A percentile compares a stretch with the other conserved stretches of the same genome.
Conservation (phyloP, 2,113 vertebrate genomes). For the Lipophrys pholis region DNA sequence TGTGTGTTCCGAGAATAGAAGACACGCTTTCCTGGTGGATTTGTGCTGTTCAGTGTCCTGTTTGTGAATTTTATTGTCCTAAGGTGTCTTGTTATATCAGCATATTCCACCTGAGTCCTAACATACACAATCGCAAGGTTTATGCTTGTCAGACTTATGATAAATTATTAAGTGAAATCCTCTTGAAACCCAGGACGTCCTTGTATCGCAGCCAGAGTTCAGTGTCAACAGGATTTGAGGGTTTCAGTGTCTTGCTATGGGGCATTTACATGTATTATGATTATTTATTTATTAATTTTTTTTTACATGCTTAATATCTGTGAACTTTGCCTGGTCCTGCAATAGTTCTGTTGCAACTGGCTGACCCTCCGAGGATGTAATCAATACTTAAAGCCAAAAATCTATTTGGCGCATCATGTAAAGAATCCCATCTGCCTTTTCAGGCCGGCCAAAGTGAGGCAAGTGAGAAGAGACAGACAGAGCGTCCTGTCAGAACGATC, state of each 20-base stretch:
- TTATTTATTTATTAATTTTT: slow-evolving; percentile 10
- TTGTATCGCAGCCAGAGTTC: background rate
- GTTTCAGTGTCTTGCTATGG: background rate
- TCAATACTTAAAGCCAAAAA: slow-evolving; percentile 54
- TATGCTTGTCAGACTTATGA: background rate
- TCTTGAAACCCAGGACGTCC: background rate
- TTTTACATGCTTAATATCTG: slow-evolving; percentile 3
- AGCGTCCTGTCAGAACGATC: slow-evolving; percentile 47
- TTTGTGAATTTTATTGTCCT: background rate
- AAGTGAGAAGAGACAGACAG: slow-evolving; percentile 34
- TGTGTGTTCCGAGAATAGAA: background rate
- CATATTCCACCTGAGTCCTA: background rate
- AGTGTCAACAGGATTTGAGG: background rate
- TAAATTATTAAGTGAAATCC: slow-evolving; percentile 6
- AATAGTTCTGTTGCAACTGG: slow-evolving; percentile 58
- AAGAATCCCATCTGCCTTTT: slow-evolving; percentile 68
- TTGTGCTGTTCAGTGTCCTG: background rate
- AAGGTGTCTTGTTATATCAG: background rate
- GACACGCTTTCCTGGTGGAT: background rate
- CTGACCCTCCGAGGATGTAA: slow-evolving; percentile 55
- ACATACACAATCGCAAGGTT: background rate
- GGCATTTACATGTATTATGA: background rate
- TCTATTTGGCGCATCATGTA: slow-evolving; percentile 48
- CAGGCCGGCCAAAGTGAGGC: slow-evolving; percentile 51
- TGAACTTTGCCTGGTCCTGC: slow-evolving; percentile 25